Conservation (phyloP, 2,888 invertebrate genomes). For the Gerris lacustris region DNA sequence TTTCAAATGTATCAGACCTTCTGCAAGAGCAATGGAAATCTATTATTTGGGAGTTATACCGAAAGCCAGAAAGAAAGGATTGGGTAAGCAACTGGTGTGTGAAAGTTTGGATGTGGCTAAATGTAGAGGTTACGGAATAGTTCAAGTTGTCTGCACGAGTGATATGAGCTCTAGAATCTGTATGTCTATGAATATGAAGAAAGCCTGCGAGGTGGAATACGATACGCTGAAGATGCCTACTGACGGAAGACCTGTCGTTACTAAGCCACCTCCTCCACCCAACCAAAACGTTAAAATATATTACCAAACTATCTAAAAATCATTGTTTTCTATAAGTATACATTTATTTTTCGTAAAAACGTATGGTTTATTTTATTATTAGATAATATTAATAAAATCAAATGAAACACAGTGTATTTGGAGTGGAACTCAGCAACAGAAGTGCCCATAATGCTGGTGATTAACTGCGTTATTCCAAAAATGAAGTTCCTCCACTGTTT, state of each 20-base stretch:
- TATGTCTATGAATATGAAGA: neutral
- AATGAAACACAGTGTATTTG: no score
- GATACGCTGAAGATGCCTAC: neutral
- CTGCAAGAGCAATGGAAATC: neutral
- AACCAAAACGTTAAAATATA: neutral
- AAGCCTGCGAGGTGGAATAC: neutral
- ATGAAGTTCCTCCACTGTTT: no score
- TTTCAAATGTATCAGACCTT: neutral
- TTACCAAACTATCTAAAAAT: neutral
- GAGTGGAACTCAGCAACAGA: no score
- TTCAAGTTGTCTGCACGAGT: neutral
- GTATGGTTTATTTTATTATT: no score
- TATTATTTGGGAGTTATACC: neutral
- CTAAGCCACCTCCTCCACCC: neutral
- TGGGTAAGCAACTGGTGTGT: neutral
- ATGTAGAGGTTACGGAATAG: neutral
- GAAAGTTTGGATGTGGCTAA: neutral
- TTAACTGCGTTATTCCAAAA: no score
- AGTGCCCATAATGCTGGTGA: no score
- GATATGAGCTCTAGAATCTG: neutral
- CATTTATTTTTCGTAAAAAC: no score
- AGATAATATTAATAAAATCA: no score
- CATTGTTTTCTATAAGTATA: no score
- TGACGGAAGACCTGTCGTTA: neutral
- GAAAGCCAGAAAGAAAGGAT: neutral